A percentile compares a stretch with the other conserved stretches of the same genome.
phyloP scores from a whole-genome alignment of 2,797 vertebrate genomes.

The Heterohyrax brucei region DNA sequence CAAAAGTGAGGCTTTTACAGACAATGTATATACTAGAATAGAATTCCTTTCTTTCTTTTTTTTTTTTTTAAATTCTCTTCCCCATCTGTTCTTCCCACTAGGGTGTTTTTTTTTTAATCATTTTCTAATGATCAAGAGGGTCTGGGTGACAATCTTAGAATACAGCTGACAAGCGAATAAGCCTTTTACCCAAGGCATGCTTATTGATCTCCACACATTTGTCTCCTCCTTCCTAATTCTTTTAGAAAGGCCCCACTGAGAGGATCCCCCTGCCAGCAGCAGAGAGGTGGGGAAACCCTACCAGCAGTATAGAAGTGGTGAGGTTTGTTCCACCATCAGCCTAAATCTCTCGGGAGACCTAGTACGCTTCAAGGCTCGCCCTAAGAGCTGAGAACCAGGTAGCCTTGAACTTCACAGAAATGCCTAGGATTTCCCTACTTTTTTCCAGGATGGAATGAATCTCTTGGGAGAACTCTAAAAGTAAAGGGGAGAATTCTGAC shows the following conservation, averaged over 20 bases:
- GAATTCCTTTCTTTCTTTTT: not conserved
- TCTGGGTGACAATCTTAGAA: not conserved
- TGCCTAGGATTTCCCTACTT: not conserved
- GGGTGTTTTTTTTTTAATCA: not conserved
- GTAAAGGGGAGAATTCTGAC: not conserved
- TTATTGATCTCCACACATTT: conserved; percentile 23
- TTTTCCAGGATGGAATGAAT: not conserved
- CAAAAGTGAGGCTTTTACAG: not conserved
- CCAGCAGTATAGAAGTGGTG: not conserved
- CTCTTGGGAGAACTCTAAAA: conserved; percentile 34
- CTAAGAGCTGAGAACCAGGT: not conserved
- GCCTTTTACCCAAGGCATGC: conserved; percentile 19
- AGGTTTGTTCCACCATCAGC: not conserved
- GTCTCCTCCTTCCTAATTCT: conserved; percentile 8
- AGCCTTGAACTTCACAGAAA: not conserved
- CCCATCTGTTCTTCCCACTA: not conserved
- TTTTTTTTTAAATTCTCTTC: not conserved
- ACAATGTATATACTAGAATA: not conserved
- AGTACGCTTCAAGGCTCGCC: not conserved
- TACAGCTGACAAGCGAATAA: not conserved
- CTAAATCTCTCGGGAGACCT: not conserved
- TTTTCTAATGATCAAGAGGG: conserved; percentile 7
- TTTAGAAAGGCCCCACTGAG: not conserved
- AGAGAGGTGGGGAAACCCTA: not conserved
- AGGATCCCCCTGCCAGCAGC: too few species aligned